phyloP scores from a whole-genome alignment of 2,113 vertebrate genomes.

The Rattus norvegicus region DNA sequence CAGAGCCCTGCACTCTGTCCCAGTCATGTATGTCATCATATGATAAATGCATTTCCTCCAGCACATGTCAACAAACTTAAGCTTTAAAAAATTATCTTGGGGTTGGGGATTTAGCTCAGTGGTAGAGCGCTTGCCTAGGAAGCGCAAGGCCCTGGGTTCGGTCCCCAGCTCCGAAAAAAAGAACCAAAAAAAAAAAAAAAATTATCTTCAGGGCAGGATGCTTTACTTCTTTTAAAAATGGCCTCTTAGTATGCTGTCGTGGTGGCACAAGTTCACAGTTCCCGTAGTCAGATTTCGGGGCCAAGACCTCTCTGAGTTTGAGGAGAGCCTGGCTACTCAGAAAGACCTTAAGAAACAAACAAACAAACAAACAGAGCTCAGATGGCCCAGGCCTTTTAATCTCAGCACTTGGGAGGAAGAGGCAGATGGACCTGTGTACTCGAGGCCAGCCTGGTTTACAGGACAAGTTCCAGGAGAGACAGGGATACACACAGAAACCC shows the following conservation, averaged over 20 bases:
- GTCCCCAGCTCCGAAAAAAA: too few species aligned
- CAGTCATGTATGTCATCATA: constrained; percentile 86
- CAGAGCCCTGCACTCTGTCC: constrained; percentile 89
- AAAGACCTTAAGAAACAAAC: neutral
- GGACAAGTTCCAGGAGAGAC: neutral
- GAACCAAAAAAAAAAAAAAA: too few species aligned
- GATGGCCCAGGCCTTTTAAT: neutral
- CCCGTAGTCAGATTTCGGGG: neutral
- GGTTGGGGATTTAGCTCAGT: too few species aligned
- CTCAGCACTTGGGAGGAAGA: neutral
- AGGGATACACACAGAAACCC: neutral
- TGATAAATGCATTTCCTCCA: neutral
- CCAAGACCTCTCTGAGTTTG: neutral
- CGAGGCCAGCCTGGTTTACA: neutral
- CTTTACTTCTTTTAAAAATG: neutral
- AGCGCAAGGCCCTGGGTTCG: too few species aligned
- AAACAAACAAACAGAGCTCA: neutral
- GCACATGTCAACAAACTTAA: neutral
- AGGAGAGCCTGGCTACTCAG: neutral
- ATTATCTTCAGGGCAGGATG: neutral
- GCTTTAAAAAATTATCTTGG: constrained; percentile 30
- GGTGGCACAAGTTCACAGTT: neutral
- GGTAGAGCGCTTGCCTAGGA: too few species aligned
- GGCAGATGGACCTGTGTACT: neutral
- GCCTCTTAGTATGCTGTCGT: too few species aligned